These are phyloP conservation scores for Pollicipes pollicipes DNA, from an alignment of 1,140 invertebrate species.

Conservation along the genomic window DNA sequence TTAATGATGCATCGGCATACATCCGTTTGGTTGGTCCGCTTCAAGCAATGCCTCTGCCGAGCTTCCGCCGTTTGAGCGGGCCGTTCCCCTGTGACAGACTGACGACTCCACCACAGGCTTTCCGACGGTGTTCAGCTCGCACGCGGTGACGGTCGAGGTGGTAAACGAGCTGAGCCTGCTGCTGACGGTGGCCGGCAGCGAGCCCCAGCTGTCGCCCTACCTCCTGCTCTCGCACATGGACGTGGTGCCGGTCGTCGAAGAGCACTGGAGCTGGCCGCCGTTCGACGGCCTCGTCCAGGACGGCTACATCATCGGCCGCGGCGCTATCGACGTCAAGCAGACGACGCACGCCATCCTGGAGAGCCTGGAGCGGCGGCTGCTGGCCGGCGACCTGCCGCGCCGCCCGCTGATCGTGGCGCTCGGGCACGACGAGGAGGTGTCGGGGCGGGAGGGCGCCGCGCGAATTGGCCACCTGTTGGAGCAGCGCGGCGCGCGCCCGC, in stretches of 20 bases:
- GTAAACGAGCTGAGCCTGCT: constrained; percentile 34
- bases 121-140: constrained; percentile 29
- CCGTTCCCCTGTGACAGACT: background rate
- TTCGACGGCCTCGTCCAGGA: constrained; percentile 30
- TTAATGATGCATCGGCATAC: no score
- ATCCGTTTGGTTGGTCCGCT: no score
- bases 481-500: constrained; percentile 22
- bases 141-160: constrained; percentile 26
- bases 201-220: constrained; percentile 30
- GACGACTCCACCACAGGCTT: constrained; percentile 25
- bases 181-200: constrained; percentile 26
- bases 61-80: no score
- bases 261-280: constrained; percentile 32
- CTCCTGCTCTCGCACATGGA: constrained; percentile 37
- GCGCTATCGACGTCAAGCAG: constrained; percentile 37
- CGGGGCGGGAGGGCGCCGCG: constrained; percentile 30
- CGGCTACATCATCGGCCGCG: constrained; percentile 35
- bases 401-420: constrained; percentile 38
- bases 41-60: no score
- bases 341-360: constrained; percentile 34
- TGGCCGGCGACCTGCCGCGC: constrained; percentile 26
- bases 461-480: constrained; percentile 26
- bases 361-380: constrained; percentile 32
- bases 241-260: constrained; percentile 36
- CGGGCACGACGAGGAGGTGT: constrained; percentile 43